Conservation (phyloP, 2,113 vertebrate genomes). For the Platysteira castanea region DNA sequence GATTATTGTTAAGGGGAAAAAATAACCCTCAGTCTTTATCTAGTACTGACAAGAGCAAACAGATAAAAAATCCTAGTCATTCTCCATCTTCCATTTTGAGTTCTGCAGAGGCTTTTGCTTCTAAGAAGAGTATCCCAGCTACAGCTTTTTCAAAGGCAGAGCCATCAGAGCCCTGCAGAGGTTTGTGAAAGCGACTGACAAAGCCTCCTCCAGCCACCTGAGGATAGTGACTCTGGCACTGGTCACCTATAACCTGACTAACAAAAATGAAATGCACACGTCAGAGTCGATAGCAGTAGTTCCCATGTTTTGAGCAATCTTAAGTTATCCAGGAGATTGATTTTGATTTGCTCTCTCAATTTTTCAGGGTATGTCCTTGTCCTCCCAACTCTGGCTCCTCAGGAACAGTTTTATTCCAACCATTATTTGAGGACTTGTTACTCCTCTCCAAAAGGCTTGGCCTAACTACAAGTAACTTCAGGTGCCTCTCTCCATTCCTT, state of each 20-base stretch:
- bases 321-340: not conserved
- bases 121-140: not conserved
- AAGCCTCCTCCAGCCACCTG: not conserved
- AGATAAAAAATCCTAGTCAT: not conserved
- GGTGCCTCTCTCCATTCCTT: not conserved
- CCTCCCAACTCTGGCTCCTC: not conserved
- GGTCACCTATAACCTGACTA: fast-evolving
- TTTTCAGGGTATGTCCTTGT: not conserved
- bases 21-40: not conserved
- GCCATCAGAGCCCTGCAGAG: not conserved
- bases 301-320: not conserved
- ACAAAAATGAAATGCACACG: not conserved
- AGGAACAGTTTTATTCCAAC: not conserved
- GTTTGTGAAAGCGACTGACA: fast-evolving
- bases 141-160: not conserved
- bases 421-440: not conserved
- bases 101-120: not conserved
- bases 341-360: not conserved
- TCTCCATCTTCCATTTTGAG: not conserved
- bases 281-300: not conserved
- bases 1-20: not conserved
- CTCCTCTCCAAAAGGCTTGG: not conserved
- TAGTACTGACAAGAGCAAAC: not conserved
- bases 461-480: not conserved
- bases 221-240: not conserved